Evolutionary conservation across 2,113 vertebrate genomes (phyloP).

Genomic region (Cyanoderma ruficeps): DNA sequence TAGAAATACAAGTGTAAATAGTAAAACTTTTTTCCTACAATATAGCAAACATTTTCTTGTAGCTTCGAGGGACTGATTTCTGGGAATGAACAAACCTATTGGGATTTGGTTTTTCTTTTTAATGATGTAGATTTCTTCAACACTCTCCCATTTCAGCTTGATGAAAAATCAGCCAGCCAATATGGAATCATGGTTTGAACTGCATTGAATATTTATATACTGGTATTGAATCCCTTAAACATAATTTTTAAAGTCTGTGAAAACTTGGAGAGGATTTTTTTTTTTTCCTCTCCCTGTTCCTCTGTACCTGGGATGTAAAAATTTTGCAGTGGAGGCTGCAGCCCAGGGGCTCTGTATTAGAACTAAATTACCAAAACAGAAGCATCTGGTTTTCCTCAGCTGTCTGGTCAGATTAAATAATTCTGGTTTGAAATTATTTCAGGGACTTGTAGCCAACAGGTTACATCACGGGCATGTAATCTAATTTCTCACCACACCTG

Average conservation of each 20-base stretch:
- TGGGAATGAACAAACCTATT: not conserved
- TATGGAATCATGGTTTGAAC: not conserved
- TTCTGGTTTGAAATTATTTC: not conserved
- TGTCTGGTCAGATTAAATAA: not conserved
- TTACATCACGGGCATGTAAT: not conserved
- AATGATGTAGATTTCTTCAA: not conserved
- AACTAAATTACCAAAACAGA: not conserved
- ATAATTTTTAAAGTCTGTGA: not conserved
- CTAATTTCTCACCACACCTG: not conserved
- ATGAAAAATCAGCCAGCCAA: not conserved
- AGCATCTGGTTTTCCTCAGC: not conserved
- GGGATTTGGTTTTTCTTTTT: not conserved
- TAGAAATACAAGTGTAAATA: not conserved
- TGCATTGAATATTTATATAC: not conserved
- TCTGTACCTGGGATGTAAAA: not conserved
- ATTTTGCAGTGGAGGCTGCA: not conserved
- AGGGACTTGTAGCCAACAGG: not conserved
- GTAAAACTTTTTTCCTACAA: not conserved
- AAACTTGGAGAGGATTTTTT: not conserved
- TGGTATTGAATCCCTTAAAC: not conserved
- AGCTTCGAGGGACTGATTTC: not conserved
- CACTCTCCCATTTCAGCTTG: not conserved
- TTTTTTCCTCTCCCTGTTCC: fast-evolving
- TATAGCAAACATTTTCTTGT: fast-evolving
- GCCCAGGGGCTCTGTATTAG: not conserved